Conservation (phyloP, 2,888 invertebrate species). For the Scaptomyza caliginosa region DNA sequence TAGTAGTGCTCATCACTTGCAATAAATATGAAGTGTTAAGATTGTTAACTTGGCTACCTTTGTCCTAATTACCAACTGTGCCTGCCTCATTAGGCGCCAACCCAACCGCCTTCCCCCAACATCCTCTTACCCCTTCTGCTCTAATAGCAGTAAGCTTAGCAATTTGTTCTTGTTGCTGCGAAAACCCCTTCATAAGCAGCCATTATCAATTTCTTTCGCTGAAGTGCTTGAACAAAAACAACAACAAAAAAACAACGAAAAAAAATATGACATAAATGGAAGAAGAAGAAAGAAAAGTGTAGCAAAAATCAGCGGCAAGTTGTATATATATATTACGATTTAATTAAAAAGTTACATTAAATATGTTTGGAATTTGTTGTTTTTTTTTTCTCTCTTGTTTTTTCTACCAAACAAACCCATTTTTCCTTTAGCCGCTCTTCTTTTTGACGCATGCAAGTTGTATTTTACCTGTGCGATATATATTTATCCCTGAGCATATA, state of each 20-base stretch:
- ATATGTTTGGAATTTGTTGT: constrained; percentile 43
- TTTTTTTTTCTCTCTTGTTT: constrained; percentile 8
- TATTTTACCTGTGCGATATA: constrained; percentile 7
- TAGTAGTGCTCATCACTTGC: neutral
- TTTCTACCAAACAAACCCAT: too few relatives aligned
- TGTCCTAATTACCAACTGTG: constrained; percentile 44
- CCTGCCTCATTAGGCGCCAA: constrained; percentile 37
- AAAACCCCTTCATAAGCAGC: constrained; percentile 32
- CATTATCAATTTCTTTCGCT: constrained; percentile 63
- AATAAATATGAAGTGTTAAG: constrained; percentile 18
- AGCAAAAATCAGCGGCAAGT: neutral
- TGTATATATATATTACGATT: constrained; percentile 58
- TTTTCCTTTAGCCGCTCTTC: too few relatives aligned
- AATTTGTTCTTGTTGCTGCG: constrained; percentile 56
- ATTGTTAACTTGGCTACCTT: constrained; percentile 13
- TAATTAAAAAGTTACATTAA: constrained; percentile 76
- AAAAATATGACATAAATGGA: neutral
- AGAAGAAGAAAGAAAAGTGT: neutral
- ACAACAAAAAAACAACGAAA: neutral
- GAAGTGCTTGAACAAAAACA: neutral
- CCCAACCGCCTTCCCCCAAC: neutral
- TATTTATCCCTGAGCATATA: constrained; percentile 12
- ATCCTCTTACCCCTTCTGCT: neutral
- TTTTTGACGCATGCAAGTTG: constrained; percentile 15
- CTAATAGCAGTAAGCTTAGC: constrained; percentile 22